Evolutionary conservation across 2,113 vertebrate genomes (phyloP).

Genomic region (Campylorhamphus procurvoides): DNA sequence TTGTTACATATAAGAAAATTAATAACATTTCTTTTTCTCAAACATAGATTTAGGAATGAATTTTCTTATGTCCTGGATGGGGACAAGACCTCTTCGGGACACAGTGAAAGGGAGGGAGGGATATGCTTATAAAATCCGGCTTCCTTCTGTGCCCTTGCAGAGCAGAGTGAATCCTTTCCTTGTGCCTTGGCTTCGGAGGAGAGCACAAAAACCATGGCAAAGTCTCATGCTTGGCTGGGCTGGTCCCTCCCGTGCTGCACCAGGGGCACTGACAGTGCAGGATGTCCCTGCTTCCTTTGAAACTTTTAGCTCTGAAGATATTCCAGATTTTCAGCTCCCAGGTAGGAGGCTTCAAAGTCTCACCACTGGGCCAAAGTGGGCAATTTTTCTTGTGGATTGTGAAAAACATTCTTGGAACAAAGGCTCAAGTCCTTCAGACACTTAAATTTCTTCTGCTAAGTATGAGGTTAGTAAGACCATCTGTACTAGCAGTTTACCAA

Average conservation of each 20-base stretch:
- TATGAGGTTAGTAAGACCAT: neutral
- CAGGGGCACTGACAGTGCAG: rapidly evolving
- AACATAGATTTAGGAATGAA: rapidly evolving
- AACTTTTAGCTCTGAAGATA: neutral
- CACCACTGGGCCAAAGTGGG: neutral
- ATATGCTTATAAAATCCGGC: neutral
- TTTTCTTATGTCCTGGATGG: neutral
- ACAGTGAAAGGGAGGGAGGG: neutral
- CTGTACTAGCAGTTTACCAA: neutral
- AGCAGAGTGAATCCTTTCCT: neutral
- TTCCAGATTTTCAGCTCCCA: neutral
- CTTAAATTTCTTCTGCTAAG: neutral
- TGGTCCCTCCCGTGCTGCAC: neutral
- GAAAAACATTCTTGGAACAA: neutral
- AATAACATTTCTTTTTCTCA: neutral
- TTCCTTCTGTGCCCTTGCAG: neutral
- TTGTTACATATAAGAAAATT: neutral
- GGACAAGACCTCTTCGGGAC: neutral
- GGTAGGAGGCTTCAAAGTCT: neutral
- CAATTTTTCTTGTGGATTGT: neutral
- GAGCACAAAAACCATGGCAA: neutral
- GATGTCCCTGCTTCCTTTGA: neutral
- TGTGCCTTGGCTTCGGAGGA: neutral
- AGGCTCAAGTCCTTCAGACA: neutral
- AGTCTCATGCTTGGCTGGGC: neutral